phyloP scores from a whole-genome alignment of 1,140 invertebrate genomes.

The Drepana arcuata region DNA sequence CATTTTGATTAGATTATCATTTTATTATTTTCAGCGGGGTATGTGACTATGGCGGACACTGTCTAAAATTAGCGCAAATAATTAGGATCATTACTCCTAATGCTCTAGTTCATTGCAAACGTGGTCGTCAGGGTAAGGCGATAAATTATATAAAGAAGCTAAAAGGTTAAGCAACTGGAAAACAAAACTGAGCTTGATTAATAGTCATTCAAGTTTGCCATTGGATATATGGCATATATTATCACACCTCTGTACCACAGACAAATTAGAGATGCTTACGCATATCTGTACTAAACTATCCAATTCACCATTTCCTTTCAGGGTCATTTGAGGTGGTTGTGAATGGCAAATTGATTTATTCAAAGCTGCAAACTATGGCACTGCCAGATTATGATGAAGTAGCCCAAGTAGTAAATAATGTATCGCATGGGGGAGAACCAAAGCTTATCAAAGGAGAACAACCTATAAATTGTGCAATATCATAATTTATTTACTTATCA shows the following conservation, averaged over 20 bases:
- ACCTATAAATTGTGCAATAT: slow-evolving; percentile 71
- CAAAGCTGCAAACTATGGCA: slow-evolving; percentile 76
- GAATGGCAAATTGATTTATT: slow-evolving; percentile 76
- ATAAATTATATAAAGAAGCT: too few species aligned
- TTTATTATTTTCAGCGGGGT: slow-evolving; percentile 62
- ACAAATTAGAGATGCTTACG: too few species aligned
- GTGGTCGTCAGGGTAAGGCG: slow-evolving; percentile 74
- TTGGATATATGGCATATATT: too few species aligned
- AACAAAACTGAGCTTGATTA: too few species aligned
- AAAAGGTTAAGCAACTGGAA: too few species aligned
- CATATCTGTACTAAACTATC: too few species aligned
- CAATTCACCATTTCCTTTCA: slow-evolving; percentile 65
- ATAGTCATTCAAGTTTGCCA: too few species aligned
- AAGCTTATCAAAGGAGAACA: slow-evolving; percentile 71
- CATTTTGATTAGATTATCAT: slow-evolving; percentile 2
- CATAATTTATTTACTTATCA: slow-evolving; percentile 49
- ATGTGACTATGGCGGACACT: slow-evolving; percentile 77
- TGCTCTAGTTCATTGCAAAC: slow-evolving; percentile 69
- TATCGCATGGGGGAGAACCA: slow-evolving; percentile 62
- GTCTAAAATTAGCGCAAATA: slow-evolving; percentile 70
- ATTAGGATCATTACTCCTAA: slow-evolving; percentile 71
- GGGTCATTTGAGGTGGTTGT: slow-evolving; percentile 78
- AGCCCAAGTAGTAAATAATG: slow-evolving; percentile 68
- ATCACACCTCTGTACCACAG: too few species aligned
- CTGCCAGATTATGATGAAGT: slow-evolving; percentile 77